Base-by-base conservation (phyloP, 2,113 vertebrate species). In the human (Homo sapiens) region DNA sequence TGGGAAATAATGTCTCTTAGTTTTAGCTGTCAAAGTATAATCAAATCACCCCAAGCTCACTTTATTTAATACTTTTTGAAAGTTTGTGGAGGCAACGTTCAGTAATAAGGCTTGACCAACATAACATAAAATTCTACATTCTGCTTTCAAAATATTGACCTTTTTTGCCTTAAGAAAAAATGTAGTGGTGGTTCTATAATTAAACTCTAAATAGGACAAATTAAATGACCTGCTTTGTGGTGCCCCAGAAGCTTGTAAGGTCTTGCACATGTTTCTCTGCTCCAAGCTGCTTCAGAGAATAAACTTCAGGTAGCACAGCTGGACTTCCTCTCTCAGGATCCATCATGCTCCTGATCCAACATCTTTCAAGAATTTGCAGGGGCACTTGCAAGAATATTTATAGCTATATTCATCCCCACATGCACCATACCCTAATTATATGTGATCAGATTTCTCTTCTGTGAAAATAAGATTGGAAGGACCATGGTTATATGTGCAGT, bases 1-100 rank as follows among this genome's bases (percentile, higher is more conserved):
- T 92, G 80, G 66, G 93, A 98, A 97, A 92, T 78, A 83, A 75
- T 38, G 25, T 57, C 12, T 87, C 80, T 92, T 96, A 40, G 81
- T 86, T 97, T 38, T 45, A 43, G 52, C 81, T 96, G 75, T 75
- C 59, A 80, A 97, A 95, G 52, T n/a, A 85, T 45, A 93, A 86
- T 96, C 81, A 93, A 93, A 86, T 96, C 81, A 93, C 68, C 73
- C 2, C 8, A 96, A 48, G 0, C 1, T 96, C 88, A 89, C 17
- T 75, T 94, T 92, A 92, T 81, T 93, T 95, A 96, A 86, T 75
- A 85, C 45, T 55, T 66, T 81, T 59, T 70, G 14, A 16, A 94
- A 91, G 50, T 92, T 86, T 96, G 78, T 82, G 32, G 38, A 78
- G 38, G 3, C 4, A 5, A 89, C 40, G 90, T 76, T 30, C 66